Base-by-base conservation (phyloP, 2,888 invertebrate genomes). In the Carpatolechia fugitivella region DNA sequence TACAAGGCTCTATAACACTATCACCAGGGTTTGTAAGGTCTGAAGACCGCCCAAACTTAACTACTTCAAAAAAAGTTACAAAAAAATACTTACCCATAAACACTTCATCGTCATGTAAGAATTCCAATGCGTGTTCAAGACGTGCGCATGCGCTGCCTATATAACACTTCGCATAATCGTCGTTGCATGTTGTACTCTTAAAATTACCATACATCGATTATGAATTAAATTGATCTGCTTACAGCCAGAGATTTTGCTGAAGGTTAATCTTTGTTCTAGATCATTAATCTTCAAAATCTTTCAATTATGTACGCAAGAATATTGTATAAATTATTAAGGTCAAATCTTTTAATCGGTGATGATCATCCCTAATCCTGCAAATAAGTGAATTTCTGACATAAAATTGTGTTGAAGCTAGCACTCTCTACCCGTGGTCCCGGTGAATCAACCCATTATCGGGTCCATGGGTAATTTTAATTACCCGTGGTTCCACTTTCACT, bases 81-180 rank as follows among this genome's bases (percentile, higher is more conserved):
- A n/a, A n/a, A n/a, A 13, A 40, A 38, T 13, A 41, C 52, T 40
- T 30, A 52, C 52, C 47, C 30, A 16, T 16, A 47, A n/a, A 16
- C 47, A 16, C 31, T 47, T 47, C 47, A 47, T 47, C 16, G 16
- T 47, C 31, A 31, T 14, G 29, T n/a, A 11, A 44, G 10, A 20
- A 13, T 44, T 13, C n/a, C 11, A 44, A 10, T 14, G 24, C 29
- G 44, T 44, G 24, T 13, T 13, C 13, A 13, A 24, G 24, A 13
- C 44, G 13, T 13, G 13, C n/a, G 44, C n/a, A 13, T 20, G 29
- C 1, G 6, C 6, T 20, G 20, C 20, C 44, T 44, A 44, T 44
- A 44, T 44, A 44, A 44, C 20, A 29, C 13, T 18, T 44, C 44
- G 29, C 13, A 14, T 44, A 44, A 44, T 29, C 20, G 13, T 5